Evolutionary conservation across 2,797 vertebrate species (phyloP).

Genomic region (Coracias cyanogaster): DNA sequence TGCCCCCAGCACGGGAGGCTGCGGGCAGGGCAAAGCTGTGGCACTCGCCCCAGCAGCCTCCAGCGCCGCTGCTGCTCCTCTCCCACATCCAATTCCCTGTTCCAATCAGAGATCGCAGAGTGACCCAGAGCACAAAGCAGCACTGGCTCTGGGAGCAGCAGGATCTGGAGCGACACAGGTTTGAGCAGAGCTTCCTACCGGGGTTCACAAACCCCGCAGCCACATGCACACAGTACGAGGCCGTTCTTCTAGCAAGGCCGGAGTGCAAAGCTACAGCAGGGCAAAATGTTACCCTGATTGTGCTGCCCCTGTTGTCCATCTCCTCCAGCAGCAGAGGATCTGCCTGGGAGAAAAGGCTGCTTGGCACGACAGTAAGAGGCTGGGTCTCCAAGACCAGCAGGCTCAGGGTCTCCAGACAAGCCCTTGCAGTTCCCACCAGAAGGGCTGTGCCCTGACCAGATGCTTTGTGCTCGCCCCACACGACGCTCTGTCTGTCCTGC

Average conservation of each 20-base stretch:
- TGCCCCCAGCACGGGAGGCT: background rate
- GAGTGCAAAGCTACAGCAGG: background rate
- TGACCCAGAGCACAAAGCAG: background rate
- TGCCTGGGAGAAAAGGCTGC: background rate
- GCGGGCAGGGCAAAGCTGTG: background rate
- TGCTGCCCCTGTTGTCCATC: background rate
- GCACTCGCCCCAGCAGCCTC: background rate
- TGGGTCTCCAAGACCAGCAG: background rate
- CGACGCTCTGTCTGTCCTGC: background rate
- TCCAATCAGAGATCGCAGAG: accelerated
- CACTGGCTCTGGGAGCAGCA: background rate
- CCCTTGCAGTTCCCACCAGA: background rate
- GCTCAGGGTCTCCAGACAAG: background rate
- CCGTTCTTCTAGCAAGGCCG: background rate
- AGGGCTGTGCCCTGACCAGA: background rate
- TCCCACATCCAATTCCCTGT: background rate
- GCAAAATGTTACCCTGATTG: accelerated
- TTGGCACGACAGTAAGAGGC: accelerated
- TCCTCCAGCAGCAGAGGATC: background rate
- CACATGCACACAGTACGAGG: accelerated
- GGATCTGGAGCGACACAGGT: background rate
- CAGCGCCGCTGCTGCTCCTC: background rate
- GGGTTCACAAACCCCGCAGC: background rate
- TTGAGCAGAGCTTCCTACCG: background rate
- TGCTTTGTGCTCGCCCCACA: background rate